Conservation (phyloP, 2,888 invertebrate species). For the Phorcus lineatus region DNA sequence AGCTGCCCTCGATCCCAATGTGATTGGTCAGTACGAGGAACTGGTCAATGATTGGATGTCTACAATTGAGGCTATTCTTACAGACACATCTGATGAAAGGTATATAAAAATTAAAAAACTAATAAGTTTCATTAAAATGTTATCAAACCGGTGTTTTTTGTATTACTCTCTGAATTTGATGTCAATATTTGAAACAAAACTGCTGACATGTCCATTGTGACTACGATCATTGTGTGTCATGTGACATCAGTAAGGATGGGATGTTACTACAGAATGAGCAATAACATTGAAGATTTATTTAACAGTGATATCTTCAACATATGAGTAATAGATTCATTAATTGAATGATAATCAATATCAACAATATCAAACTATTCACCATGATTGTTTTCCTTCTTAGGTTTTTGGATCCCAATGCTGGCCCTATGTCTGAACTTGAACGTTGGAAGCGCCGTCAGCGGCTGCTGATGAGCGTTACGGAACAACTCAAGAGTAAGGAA, state of each 20-base stretch:
- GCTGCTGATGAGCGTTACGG: constrained; percentile 72
- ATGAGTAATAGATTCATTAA: too few species aligned
- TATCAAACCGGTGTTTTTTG: too few species aligned
- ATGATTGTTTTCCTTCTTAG: constrained; percentile 39
- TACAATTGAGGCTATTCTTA: constrained; percentile 72
- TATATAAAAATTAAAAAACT: constrained; percentile 32
- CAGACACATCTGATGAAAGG: constrained; percentile 74
- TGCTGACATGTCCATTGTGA: too few species aligned
- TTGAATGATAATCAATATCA: neutral
- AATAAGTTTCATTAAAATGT: neutral
- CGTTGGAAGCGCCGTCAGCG: constrained; percentile 73
- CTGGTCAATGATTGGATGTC: constrained; percentile 74
- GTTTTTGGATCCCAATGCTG: constrained; percentile 72
- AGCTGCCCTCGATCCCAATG: constrained; percentile 66
- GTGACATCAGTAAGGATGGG: too few species aligned
- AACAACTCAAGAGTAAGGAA: constrained; percentile 75
- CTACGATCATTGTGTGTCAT: too few species aligned
- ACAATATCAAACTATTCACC: neutral
- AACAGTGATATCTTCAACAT: too few species aligned
- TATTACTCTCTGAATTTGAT: too few species aligned
- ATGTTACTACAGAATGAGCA: too few species aligned
- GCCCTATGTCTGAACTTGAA: constrained; percentile 74
- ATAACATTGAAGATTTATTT: too few species aligned
- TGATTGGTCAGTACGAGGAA: constrained; percentile 73
- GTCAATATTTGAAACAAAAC: too few species aligned